Evolutionary conservation across 2,113 vertebrate species (phyloP).

Genomic region (Phyllopteryx taeniolatus): DNA sequence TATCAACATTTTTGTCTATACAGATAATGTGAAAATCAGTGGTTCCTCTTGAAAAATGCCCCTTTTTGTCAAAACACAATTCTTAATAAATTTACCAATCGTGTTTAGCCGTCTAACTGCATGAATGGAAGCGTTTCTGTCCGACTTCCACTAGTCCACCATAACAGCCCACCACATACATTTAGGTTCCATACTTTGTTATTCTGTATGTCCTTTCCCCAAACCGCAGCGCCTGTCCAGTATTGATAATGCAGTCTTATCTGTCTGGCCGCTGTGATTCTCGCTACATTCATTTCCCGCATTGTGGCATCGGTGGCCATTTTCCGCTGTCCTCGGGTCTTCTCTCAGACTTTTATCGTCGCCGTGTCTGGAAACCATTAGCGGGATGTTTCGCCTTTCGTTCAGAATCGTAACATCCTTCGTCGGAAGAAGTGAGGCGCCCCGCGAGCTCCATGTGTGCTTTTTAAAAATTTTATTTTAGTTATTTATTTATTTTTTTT

Average conservation of each 20-base stretch:
- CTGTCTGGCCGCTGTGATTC: conserved; percentile 32
- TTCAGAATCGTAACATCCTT: conserved; percentile 10
- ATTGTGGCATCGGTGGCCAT: conserved; percentile 22
- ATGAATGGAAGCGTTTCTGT: background rate
- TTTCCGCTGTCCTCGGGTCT: conserved; percentile 16
- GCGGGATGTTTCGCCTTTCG: conserved; percentile 3
- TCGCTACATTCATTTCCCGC: conserved; percentile 40
- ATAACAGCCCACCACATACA: background rate
- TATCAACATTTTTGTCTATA: too few species aligned
- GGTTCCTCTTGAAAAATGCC: too few species aligned
- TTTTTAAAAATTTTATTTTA: background rate
- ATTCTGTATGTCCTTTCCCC: background rate
- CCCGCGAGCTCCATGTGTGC: background rate
- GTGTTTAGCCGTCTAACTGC: too few species aligned
- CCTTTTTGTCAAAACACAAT: too few species aligned
- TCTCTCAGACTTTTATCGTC: conserved; percentile 16
- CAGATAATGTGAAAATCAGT: too few species aligned
- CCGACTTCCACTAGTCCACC: too few species aligned
- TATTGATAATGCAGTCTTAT: conserved; percentile 36
- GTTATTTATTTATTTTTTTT: background rate
- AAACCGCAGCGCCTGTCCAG: conserved; percentile 11
- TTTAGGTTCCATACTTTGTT: background rate
- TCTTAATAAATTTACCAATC: too few species aligned
- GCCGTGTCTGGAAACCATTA: conserved; percentile 21
- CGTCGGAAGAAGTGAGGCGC: background rate